A percentile compares a stretch with the other conserved stretches of the same genome.
phyloP scores from a whole-genome alignment of 2,888 invertebrate genomes.

The Artemia sinica region DNA sequence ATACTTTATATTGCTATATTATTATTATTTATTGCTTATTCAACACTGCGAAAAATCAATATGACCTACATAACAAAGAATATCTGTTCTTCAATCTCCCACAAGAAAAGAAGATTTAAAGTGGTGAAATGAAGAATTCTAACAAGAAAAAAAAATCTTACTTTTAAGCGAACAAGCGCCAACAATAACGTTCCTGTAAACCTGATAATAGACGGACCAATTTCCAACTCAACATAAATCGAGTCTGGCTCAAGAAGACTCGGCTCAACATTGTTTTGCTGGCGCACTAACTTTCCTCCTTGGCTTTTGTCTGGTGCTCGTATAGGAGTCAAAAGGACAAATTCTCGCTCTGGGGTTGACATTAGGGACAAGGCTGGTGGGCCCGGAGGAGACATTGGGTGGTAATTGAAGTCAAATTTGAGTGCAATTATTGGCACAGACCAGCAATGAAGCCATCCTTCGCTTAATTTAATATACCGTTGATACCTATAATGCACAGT shows the following conservation, averaged over 20 bases:
- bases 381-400: slow-evolving; percentile 73
- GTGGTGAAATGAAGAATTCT: too few species aligned
- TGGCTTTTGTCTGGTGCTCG: slow-evolving; percentile 45
- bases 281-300: not conserved
- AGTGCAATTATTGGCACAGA: slow-evolving; percentile 82
- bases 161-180: slow-evolving; percentile 69
- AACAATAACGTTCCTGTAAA: slow-evolving; percentile 80
- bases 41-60: too few species aligned
- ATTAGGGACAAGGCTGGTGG: slow-evolving; percentile 77
- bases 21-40: too few species aligned
- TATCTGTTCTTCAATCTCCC: too few species aligned
- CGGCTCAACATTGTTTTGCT: slow-evolving; percentile 57
- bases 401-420: slow-evolving; percentile 75
- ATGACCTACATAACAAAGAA: too few species aligned
- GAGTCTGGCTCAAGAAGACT: slow-evolving; percentile 65
- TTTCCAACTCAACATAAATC: slow-evolving; percentile 78
- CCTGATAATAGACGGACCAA: slow-evolving; percentile 77
- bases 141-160: slow-evolving; percentile 27
- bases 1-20: too few species aligned
- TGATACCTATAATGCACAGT: not conserved
- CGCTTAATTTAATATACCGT: slow-evolving; percentile 24
- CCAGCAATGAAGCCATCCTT: slow-evolving; percentile 92
- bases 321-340: slow-evolving; percentile 75
- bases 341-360: slow-evolving; percentile 85
- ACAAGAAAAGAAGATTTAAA: too few species aligned